These are phyloP conservation scores for Ceratoteleas bidentatus DNA, from an alignment of 1,140 invertebrate species.

Conservation along the genomic window DNA sequence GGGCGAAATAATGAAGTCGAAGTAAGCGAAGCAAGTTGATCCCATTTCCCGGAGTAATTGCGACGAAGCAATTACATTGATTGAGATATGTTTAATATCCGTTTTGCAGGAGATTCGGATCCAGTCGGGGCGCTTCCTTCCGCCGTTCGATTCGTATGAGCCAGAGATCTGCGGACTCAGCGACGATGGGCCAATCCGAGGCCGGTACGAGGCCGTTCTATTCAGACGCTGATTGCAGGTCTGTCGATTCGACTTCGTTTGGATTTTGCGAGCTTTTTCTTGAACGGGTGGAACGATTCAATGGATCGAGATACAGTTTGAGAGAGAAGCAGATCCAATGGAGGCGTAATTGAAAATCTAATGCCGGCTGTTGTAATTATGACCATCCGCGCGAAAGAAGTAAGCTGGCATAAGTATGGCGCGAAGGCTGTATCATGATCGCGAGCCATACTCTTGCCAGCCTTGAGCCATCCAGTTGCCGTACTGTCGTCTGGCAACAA, in stretches of 20 bases:
- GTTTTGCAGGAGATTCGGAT: slow-evolving; percentile 74
- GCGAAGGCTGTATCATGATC: too few relatives aligned
- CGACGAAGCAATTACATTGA: slow-evolving; percentile 62
- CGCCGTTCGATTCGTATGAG: slow-evolving; percentile 86
- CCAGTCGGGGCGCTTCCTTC: slow-evolving; percentile 80
- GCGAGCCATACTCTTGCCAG: too few relatives aligned
- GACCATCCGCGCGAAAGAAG: too few relatives aligned
- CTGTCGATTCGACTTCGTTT: slow-evolving; percentile 48
- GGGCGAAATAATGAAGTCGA: slow-evolving; percentile 45
- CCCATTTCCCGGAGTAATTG: slow-evolving; percentile 56
- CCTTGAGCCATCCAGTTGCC: too few relatives aligned
- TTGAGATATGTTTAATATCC: slow-evolving; percentile 66
- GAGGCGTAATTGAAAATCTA: too few relatives aligned
- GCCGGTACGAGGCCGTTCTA: slow-evolving; percentile 83
- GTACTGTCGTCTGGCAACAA: too few relatives aligned
- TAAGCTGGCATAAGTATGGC: too few relatives aligned
- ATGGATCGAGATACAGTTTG: too few relatives aligned
- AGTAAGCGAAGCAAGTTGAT: slow-evolving; percentile 44
- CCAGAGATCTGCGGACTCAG: slow-evolving; percentile 86
- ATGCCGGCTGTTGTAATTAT: too few relatives aligned
- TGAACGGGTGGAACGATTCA: background rate
- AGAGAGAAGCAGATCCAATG: too few relatives aligned
- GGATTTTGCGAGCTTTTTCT: slow-evolving; percentile 18
- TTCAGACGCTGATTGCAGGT: slow-evolving; percentile 84
- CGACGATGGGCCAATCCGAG: slow-evolving; percentile 80